A percentile compares a stretch with the other conserved stretches of the same genome.
phyloP scores from a whole-genome alignment of 2,888 invertebrate genomes.

The Cephus spinipes region DNA sequence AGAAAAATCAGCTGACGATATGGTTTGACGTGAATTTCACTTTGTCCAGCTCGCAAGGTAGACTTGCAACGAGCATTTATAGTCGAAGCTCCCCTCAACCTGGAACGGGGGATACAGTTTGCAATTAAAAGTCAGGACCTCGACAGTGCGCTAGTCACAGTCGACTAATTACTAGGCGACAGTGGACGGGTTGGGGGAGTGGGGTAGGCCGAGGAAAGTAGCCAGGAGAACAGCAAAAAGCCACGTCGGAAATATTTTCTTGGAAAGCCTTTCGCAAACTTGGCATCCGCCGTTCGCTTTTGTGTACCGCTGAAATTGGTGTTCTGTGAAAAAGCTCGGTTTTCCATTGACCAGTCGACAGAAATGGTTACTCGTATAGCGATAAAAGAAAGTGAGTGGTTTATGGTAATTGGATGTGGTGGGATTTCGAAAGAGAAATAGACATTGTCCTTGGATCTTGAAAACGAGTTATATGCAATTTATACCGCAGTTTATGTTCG shows the following conservation, averaged over 20 bases:
- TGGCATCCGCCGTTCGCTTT: not conserved
- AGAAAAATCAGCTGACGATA: not conserved
- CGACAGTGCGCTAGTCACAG: not conserved
- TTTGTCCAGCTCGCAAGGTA: not conserved
- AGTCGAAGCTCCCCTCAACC: not conserved
- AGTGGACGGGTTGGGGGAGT: not conserved
- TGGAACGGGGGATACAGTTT: not conserved
- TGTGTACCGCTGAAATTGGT: not conserved
- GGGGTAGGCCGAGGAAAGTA: not conserved
- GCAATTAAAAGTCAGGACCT: not conserved
- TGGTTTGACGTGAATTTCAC: not conserved
- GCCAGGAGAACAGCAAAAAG: not conserved
- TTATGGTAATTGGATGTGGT: not conserved
- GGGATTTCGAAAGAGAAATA: not conserved
- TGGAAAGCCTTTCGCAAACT: not conserved
- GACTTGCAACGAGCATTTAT: not conserved
- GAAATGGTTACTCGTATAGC: not conserved
- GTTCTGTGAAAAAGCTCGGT: not conserved
- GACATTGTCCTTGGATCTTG: not conserved
- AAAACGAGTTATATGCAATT: not conserved
- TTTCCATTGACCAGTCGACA: not conserved
- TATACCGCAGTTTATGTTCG: not conserved
- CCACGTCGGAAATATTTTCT: not conserved
- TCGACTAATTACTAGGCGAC: not conserved
- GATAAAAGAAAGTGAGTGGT: not conserved